Evolutionary conservation across 2,888 invertebrate genomes (phyloP).

Genomic region (Falcaria lacertinaria): DNA sequence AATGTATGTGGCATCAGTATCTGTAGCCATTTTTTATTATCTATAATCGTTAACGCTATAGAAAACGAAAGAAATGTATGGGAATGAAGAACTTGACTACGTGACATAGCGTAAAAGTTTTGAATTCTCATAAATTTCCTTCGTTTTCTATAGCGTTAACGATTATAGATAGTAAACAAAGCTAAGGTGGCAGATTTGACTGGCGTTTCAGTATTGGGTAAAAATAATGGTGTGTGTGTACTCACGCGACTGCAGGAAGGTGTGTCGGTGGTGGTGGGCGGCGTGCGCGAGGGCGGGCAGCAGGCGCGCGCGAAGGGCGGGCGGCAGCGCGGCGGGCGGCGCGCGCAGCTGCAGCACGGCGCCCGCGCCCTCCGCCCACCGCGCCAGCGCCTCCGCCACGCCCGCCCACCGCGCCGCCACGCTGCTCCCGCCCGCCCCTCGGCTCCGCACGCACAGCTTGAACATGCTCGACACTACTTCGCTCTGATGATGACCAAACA

Average conservation of each 20-base stretch:
- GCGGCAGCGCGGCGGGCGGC: slow-evolving; percentile 21
- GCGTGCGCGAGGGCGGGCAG: slow-evolving; percentile 62
- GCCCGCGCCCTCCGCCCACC: slow-evolving; percentile 34
- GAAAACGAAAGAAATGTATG: too few species aligned
- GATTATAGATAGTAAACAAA: too few species aligned
- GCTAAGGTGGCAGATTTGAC: too few species aligned
- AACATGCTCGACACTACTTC: slow-evolving; percentile 40
- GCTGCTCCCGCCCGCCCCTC: slow-evolving; percentile 33
- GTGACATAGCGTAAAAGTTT: too few species aligned
- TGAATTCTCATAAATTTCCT: too few species aligned
- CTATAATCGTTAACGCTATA: too few species aligned
- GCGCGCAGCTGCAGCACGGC: slow-evolving; percentile 33
- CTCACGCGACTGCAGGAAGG: slow-evolving; percentile 55
- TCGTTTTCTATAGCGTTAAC: too few species aligned
- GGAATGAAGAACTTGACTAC: too few species aligned
- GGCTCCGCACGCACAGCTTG: slow-evolving; percentile 36
- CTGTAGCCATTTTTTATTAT: too few species aligned
- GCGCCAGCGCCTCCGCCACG: slow-evolving; percentile 12
- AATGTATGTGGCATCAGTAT: too few species aligned
- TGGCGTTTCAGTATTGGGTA: too few species aligned
- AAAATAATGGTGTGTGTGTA: slow-evolving; percentile 4
- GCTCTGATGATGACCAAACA: slow-evolving; percentile 34
- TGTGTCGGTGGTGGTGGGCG: slow-evolving; percentile 47
- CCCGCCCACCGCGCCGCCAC: slow-evolving; percentile 23
- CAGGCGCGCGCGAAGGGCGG: slow-evolving; percentile 28